Evolutionary conservation across 2,888 invertebrate genomes (phyloP), one percentile per base, ranked within the genome.

Genomic region (Pediacus dermestoides): DNA sequence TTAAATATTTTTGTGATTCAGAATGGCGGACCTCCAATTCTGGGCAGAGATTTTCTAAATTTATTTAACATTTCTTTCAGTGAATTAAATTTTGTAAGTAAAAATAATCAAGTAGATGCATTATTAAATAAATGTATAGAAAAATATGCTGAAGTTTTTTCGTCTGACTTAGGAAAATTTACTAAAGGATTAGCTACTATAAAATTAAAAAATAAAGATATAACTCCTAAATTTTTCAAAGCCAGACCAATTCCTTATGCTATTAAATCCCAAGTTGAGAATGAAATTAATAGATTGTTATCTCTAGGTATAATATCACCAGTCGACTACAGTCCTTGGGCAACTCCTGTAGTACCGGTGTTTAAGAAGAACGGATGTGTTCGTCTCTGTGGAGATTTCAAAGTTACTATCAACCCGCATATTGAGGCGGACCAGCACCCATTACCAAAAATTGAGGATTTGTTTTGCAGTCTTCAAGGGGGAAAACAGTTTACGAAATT

Each of bases 401-500:
- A 38, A 27, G 27, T 45, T 14, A 39, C 42, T n/a, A 16, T 46
- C n/a, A 42, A 47, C 18, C 38, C 38, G 11, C 10, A 30, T 16
- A 26, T 47, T 4, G 32, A 46, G 26, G 34, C 44, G 14, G 40
- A 37, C 14, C 14, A 34, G n/a, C 42, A 41, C 32, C 47, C 44
- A 4, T 16, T 47, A 16, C 39, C 44, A 9, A 26, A 28, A 15
- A 40, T 44, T 21, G 37, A 46, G 9, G 43, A 46, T 22, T 14
- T 44, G 4, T 44, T 40, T 22, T 34, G 25, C 4, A 42, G 33
- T 21, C 27, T 48, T 23, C 31, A 35, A 14, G 37, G 48, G 4
- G 42, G 43, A 3, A 28, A 27, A 13, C 14, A 40, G 14, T 45
- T 39, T 31, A 30, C 34, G 1, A 46, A 49, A 34, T 16, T 48